These are phyloP conservation scores for Pararge aegeria DNA, from an alignment of 1,140 invertebrate species.

Conservation along the genomic window DNA sequence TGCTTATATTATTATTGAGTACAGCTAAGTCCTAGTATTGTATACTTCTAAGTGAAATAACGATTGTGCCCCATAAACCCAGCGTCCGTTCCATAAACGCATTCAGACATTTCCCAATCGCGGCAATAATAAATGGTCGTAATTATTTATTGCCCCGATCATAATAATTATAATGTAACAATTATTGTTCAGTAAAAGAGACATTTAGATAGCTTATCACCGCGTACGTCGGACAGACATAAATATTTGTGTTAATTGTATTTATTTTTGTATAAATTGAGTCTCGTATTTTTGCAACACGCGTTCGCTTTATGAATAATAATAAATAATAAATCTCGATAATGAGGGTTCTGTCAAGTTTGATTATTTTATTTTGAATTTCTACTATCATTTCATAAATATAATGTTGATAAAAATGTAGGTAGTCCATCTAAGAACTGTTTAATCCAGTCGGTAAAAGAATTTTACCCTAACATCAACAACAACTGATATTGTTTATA, in stretches of 20 bases:
- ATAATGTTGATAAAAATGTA: neutral
- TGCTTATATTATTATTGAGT: too few species aligned
- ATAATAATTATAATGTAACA: constrained; percentile 75
- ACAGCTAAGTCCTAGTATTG: too few species aligned
- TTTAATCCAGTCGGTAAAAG: too few species aligned
- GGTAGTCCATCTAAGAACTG: neutral
- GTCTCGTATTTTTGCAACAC: constrained; percentile 18
- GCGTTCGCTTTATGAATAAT: constrained; percentile 10
- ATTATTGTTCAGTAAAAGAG: constrained; percentile 66
- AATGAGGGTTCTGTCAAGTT: constrained; percentile 2
- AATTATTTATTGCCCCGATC: constrained; percentile 61
- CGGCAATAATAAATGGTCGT: constrained; percentile 40
- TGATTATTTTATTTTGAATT: constrained; percentile 6
- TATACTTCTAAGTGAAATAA: constrained; percentile 3
- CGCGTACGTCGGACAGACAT: constrained; percentile 21
- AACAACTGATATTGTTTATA: too few species aligned
- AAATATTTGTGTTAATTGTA: constrained; percentile 38
- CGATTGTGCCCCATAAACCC: constrained; percentile 2
- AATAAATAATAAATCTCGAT: constrained; percentile 2
- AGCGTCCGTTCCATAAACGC: constrained; percentile 37
- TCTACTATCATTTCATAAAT: constrained; percentile 6
- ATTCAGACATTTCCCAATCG: constrained; percentile 55
- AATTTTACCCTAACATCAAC: too few species aligned
- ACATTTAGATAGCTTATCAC: constrained; percentile 62
- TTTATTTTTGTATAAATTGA: constrained; percentile 23